Percentiles rank a stretch among this genome's conserved stretches.
Evolutionary conservation across 2,113 vertebrate species (phyloP).

Genomic region (Megaceryle maxima): DNA sequence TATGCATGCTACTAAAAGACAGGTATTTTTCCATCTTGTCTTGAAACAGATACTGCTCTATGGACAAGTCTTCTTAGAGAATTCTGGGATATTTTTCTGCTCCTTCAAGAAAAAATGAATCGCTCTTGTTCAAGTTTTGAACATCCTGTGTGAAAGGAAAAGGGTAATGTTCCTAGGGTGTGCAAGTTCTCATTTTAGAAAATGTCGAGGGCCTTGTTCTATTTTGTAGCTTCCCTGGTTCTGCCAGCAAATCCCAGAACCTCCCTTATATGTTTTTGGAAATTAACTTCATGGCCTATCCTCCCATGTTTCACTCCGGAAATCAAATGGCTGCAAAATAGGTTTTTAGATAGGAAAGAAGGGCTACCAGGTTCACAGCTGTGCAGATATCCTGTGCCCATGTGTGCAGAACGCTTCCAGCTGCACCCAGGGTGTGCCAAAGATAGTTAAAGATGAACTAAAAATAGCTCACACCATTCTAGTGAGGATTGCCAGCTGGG

Average conservation of each 20-base stretch:
- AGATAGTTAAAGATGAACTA: background rate
- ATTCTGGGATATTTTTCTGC: background rate
- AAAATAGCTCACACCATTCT: background rate
- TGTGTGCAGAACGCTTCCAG: background rate
- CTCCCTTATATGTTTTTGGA: background rate
- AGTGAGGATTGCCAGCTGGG: background rate
- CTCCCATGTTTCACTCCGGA: background rate
- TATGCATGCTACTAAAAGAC: background rate
- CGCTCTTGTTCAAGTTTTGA: background rate
- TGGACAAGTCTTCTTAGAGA: background rate
- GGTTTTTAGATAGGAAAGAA: background rate
- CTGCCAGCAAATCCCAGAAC: background rate
- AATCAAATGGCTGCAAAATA: background rate
- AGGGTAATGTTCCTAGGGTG: background rate
- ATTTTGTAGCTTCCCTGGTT: background rate
- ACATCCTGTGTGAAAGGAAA: background rate
- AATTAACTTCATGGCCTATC: background rate
- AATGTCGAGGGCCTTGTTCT: background rate
- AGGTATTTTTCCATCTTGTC: background rate
- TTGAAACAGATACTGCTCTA: background rate
- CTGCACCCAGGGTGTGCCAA: background rate
- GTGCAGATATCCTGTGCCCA: background rate
- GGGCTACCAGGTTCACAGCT: background rate
- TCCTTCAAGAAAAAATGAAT: background rate
- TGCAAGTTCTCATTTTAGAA: background rate